phyloP scores from a whole-genome alignment of 2,888 invertebrate species.

The Busseola fusca region DNA sequence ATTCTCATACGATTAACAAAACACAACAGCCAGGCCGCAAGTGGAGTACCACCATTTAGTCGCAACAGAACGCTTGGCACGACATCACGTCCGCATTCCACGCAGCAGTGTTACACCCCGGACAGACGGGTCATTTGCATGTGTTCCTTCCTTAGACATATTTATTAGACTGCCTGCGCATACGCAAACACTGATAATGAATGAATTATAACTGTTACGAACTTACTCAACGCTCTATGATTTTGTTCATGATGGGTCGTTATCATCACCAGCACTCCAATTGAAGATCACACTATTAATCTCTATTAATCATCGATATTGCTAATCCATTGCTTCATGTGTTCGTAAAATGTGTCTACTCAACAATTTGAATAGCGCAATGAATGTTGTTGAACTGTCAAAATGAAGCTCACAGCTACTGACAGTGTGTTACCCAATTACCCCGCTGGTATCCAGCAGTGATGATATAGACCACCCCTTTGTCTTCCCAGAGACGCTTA shows the following conservation, averaged over 20 bases:
- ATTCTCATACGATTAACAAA: slow-evolving; percentile 5
- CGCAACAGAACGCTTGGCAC: slow-evolving; percentile 39
- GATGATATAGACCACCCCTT: not conserved
- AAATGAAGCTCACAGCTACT: too few relatives aligned
- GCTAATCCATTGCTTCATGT: too few relatives aligned
- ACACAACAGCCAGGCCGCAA: not conserved
- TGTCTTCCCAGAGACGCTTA: not conserved
- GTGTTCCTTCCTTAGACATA: slow-evolving; percentile 42
- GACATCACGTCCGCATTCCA: slow-evolving; percentile 48
- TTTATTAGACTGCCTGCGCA: slow-evolving; percentile 37
- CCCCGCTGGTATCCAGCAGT: not conserved
- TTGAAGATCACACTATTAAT: too few relatives aligned
- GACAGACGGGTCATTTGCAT: slow-evolving; percentile 49
- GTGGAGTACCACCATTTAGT: slow-evolving; percentile 17
- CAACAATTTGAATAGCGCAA: too few relatives aligned
- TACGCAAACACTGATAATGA: slow-evolving; percentile 22
- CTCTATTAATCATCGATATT: too few relatives aligned
- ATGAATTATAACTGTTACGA: not conserved
- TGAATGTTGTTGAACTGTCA: too few relatives aligned
- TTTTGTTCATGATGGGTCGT: not conserved
- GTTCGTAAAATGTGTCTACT: too few relatives aligned
- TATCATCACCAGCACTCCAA: not conserved
- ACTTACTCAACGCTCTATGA: not conserved
- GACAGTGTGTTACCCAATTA: too few relatives aligned
- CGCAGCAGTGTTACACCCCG: slow-evolving; percentile 38